A percentile compares a stretch with the other conserved stretches of the same genome.
These are phyloP conservation scores for Plebejus anna DNA, from an alignment of 2,888 invertebrate genomes.

Conservation along the genomic window DNA sequence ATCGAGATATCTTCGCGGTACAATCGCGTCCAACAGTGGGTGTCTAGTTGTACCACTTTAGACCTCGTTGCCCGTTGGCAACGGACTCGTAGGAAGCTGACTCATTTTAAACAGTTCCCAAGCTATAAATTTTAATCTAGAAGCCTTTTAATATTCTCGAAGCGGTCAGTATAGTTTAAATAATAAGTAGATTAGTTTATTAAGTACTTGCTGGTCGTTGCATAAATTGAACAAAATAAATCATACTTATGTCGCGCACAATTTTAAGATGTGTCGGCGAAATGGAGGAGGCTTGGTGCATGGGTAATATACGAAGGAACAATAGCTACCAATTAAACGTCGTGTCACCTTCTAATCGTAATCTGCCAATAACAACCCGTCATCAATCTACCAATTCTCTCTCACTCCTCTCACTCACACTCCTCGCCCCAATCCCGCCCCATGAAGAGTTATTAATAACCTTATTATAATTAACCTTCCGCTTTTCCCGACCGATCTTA, in stretches of 20 bases:
- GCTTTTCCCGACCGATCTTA: not conserved
- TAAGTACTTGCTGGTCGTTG: not conserved
- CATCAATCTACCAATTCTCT: not conserved
- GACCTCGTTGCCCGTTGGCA: conserved; percentile 35
- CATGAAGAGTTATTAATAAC: not conserved
- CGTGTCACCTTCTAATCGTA: not conserved
- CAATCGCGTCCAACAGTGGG: conserved; percentile 44
- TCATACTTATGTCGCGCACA: not conserved
- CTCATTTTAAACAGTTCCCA: conserved; percentile 51
- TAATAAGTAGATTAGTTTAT: not conserved
- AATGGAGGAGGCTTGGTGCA: not conserved
- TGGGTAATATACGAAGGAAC: not conserved
- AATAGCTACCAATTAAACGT: not conserved
- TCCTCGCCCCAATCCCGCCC: not conserved
- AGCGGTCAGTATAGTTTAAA: conserved; percentile 33
- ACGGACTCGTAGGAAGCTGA: conserved; percentile 53
- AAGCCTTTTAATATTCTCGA: conserved; percentile 61
- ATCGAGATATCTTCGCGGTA: conserved; percentile 43
- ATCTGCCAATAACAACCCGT: no score
- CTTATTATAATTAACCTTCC: not conserved
- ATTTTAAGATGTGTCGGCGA: not conserved
- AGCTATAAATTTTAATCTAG: conserved; percentile 48
- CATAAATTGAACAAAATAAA: not conserved
- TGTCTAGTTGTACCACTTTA: conserved; percentile 39
- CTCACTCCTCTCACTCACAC: not conserved